Conservation (phyloP, 2,888 invertebrate genomes). For the Lasioglossum zephyrum region DNA sequence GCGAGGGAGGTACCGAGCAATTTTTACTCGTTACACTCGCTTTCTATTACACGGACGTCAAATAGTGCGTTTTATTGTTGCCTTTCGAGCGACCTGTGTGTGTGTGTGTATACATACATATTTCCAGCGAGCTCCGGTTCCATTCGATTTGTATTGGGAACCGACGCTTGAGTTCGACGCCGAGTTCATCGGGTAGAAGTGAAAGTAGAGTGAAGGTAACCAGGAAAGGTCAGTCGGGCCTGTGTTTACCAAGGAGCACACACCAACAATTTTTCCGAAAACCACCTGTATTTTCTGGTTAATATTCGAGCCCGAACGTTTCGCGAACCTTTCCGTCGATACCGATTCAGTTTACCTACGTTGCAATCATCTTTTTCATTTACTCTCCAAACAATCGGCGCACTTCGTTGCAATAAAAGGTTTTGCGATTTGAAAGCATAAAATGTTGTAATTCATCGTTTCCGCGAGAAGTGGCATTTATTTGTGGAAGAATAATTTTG, state of each 20-base stretch:
- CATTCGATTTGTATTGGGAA: neutral
- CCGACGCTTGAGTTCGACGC: neutral
- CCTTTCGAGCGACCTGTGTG: neutral
- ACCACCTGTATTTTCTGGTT: neutral
- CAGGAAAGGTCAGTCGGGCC: neutral
- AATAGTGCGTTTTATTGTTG: constrained; percentile 8
- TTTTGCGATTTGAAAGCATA: neutral
- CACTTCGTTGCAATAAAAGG: neutral
- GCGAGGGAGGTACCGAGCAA: neutral
- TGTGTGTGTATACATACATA: rapidly evolving
- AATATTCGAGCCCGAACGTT: neutral
- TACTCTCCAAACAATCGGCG: neutral
- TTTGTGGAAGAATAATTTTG: neutral
- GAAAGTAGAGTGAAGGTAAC: constrained; percentile 5
- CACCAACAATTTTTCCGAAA: neutral
- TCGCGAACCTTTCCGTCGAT: neutral
- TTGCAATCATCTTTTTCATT: neutral
- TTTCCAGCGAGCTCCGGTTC: neutral
- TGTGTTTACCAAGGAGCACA: neutral
- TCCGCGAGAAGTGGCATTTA: neutral
- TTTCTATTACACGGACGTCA: neutral
- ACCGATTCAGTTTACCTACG: no score
- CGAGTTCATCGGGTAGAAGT: neutral
- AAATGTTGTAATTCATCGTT: neutral
- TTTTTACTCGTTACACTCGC: neutral